Evolutionary conservation across 2,113 vertebrate species (phyloP).

Genomic region (Puma concolor): DNA sequence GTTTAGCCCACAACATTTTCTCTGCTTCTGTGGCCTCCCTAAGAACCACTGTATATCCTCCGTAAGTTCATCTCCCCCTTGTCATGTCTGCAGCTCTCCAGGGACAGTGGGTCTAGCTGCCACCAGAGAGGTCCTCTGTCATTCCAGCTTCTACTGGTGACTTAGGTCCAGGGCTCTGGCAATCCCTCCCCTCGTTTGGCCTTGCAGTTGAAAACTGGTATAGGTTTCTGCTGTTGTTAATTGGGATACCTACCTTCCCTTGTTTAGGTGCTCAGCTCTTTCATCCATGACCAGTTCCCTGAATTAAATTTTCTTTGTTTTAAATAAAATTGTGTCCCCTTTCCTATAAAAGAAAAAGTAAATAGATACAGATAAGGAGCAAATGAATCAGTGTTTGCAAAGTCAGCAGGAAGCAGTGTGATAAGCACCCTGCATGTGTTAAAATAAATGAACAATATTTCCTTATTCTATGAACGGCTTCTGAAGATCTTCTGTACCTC

Average conservation of each 20-base stretch:
- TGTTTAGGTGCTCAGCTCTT: background rate
- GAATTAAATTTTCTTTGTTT: background rate
- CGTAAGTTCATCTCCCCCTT: too few species aligned
- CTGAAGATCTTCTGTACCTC: background rate
- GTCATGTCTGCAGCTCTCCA: background rate
- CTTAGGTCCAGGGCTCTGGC: accelerated
- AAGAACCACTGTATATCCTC: accelerated
- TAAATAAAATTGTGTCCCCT: background rate
- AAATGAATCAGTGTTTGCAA: background rate
- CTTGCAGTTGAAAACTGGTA: background rate
- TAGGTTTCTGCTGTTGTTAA: background rate
- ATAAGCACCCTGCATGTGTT: background rate
- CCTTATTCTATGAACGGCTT: background rate
- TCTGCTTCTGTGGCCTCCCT: background rate
- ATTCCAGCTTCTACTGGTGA: background rate
- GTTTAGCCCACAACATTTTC: background rate
- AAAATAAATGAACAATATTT: background rate
- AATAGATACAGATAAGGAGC: background rate
- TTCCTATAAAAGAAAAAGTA: background rate
- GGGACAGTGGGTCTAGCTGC: background rate
- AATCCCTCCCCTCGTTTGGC: background rate
- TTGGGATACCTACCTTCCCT: background rate
- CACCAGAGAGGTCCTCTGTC: background rate
- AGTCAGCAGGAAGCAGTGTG: background rate
- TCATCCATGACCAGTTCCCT: background rate